Evolutionary conservation across 2,113 vertebrate genomes (phyloP), one percentile per base, ranked within the genome.

Genomic region (Platichthys flesus): DNA sequence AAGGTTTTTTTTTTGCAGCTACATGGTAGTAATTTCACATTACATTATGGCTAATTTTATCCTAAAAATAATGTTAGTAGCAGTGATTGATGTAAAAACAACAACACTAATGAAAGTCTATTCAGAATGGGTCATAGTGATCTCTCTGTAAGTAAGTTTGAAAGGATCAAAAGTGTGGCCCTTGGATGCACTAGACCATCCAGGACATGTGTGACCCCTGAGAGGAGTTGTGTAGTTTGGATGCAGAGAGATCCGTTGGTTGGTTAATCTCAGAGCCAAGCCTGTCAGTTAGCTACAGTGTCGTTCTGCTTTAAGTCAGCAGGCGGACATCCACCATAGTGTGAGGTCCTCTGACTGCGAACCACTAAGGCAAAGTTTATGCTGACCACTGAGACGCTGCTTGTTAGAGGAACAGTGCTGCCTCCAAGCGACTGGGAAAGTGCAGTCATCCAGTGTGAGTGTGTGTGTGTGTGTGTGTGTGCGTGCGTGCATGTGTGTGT

Each of bases 291-390:
- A 9, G 7, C 51, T 64, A 31, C 31, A 31, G 26, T n/a, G n/a
- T 75, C 73, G 68, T 89, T 71, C 76, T 66, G 51, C 51, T 62
- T 51, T 88, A 76, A 88, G 71, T 92, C 91, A 83, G 88, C 76
- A 88, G 71, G 65, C 51, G 35, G 40, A 54, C 51, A n/a, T 88
- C 78, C 80, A 84, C 58, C 56, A n/a, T 66, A 84, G 81, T 61
- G 21, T 45, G 77, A 76, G 77, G 82, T 86, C 71, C 58, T 65
- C 76, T 92, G 88, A 80, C 72, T 14, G 8, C 0, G 5, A 26
- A 75, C 76, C 76, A 75, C 56, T 24, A 31, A 69, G 71, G 69
- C 84, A 24, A 78, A 78, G 62, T 82, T 76, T 66, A 72, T 57
- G 79, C 84, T 71, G 64, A 45, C 47, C 31, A 51, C 67, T 57